phyloP scores from a whole-genome alignment of 1,140 invertebrate species.

The Elymnias hypermnestra region DNA sequence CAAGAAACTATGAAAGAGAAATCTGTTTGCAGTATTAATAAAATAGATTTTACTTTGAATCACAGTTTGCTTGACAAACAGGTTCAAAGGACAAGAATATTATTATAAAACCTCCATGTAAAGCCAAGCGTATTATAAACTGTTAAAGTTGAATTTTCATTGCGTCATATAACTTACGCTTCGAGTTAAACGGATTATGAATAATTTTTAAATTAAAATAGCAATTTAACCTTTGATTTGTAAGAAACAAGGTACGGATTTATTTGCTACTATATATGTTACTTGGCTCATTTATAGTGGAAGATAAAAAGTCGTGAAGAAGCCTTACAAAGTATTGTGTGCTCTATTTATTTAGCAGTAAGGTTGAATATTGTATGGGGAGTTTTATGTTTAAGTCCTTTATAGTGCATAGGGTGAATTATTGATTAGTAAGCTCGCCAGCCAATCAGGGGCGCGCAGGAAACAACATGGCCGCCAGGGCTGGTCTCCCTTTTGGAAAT shows the following conservation, averaged over 20 bases:
- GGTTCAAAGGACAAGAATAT: neutral
- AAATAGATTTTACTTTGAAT: too few species aligned
- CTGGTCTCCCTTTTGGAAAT: constrained; percentile 43
- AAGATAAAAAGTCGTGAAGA: neutral
- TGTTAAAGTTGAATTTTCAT: neutral
- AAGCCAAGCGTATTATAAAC: neutral
- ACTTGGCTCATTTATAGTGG: neutral
- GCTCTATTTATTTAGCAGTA: neutral
- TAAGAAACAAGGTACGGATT: neutral
- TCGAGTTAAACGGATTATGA: neutral
- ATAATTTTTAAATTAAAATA: neutral
- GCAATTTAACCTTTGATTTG: neutral
- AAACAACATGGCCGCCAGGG: constrained; percentile 53
- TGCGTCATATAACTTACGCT: neutral
- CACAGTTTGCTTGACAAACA: too few species aligned
- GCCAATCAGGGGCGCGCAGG: constrained; percentile 42
- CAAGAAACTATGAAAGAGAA: too few species aligned
- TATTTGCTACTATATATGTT: neutral
- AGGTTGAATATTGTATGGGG: neutral
- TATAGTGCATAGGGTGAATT: constrained; percentile 18
- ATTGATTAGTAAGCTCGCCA: constrained; percentile 53
- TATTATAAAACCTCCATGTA: neutral
- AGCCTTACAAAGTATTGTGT: neutral
- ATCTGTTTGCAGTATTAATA: too few species aligned
- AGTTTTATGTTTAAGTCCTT: constrained; percentile 21